These are phyloP conservation scores for Meriones psammophilus DNA, from an alignment of 2,797 vertebrate species.

Conservation along the genomic window DNA sequence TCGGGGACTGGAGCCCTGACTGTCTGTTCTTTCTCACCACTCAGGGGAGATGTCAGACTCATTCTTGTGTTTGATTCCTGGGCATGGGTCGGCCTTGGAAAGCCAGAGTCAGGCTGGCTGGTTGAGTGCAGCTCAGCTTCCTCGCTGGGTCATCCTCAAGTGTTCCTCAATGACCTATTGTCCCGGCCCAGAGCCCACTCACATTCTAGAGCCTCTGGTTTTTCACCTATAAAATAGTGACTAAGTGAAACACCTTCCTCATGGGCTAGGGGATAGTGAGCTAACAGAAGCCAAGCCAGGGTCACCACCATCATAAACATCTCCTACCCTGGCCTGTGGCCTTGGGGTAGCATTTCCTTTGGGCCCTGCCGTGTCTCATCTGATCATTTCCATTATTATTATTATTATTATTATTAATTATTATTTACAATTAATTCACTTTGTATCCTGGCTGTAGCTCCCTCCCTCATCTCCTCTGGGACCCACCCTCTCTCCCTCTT, in stretches of 20 bases:
- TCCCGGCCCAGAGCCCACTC: no score
- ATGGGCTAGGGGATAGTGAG: not conserved
- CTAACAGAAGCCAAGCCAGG: not conserved
- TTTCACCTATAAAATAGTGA: not conserved
- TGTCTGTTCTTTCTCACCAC: not conserved
- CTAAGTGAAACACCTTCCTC: not conserved
- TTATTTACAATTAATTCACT: no score
- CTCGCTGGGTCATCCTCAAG: not conserved
- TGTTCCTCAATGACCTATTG: not conserved
- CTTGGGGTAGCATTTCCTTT: not conserved
- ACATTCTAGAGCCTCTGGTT: not conserved
- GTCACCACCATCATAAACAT: rapidly evolving
- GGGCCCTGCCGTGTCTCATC: not conserved
- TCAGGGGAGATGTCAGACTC: not conserved
- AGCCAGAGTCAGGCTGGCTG: not conserved
- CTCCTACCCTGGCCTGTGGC: not conserved
- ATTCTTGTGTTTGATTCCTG: not conserved
- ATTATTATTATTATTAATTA: no score
- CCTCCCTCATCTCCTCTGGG: no score
- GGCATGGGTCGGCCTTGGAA: not conserved
- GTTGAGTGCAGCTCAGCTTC: not conserved
- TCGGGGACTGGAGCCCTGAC: not conserved
- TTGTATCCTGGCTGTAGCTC: no score
- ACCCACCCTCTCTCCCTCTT: no score
- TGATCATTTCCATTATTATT: not conserved